Evolutionary conservation across 2,888 invertebrate species (phyloP), one percentile per base, ranked within the genome.

Genomic region (Ischnura elegans): DNA sequence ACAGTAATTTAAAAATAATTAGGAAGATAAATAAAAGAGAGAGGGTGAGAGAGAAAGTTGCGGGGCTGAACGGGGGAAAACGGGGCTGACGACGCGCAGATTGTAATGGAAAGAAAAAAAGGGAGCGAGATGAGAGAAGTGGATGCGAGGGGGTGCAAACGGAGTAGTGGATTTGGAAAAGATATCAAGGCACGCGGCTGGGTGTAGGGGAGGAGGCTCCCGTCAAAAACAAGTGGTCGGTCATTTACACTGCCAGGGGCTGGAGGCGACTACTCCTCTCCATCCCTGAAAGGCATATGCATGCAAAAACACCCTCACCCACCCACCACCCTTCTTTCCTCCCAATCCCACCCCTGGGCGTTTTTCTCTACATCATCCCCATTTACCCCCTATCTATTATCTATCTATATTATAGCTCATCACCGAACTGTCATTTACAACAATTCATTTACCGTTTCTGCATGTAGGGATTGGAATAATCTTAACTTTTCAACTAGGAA

Each of bases 221-320:
- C 51, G 90, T 90, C 90, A 90, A 61, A 61, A 90, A 90, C 90
- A 90, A 90, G 90, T 90, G 90, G 55, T 61, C 42, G 90, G 90
- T 61, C 90, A 90, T 90, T 90, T 90, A 55, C 90, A 43, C 90
- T 90, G 90, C 61, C 90, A 90, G 42, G 90, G 42, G 42, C 90
- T 61, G 90, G 61, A 42, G 90, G 61, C 51, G 47, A 47, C 42
- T 55, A n/a, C n/a, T n/a, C n/a, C n/a, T n/a, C n/a, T n/a, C 42
- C 90, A 25, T 25, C 25, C 42, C 90, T 2, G 61, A 13, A 61
- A 47, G 90, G 90, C 90, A 61, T 90, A 61, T 90, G 90, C 90
- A 90, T 90, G 61, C 90, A 61, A 55, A 90, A 90, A 61, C 51
- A 90, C 90, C 90, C 61, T 55, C 51, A 5, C 47, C 47, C 87